These are phyloP conservation scores for Drosophila truncata DNA, from an alignment of 1,140 invertebrate species.

Conservation along the genomic window DNA sequence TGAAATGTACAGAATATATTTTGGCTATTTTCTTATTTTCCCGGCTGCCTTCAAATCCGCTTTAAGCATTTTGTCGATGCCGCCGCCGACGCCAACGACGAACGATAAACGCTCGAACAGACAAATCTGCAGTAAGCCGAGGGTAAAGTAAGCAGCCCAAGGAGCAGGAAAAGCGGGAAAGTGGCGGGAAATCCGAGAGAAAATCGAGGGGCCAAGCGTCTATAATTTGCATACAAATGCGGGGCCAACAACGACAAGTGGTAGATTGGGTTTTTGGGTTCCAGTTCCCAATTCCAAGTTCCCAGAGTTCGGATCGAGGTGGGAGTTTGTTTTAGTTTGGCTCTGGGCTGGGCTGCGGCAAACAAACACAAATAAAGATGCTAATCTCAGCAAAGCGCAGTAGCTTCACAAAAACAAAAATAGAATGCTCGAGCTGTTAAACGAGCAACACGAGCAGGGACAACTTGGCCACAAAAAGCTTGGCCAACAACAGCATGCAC, in stretches of 20 bases:
- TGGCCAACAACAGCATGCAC: slow-evolving; percentile 26
- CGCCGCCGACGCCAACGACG: slow-evolving; percentile 19
- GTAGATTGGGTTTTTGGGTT: slow-evolving; percentile 57
- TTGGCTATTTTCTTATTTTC: slow-evolving; percentile 14
- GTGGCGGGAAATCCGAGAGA: slow-evolving; percentile 35
- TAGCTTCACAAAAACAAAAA: slow-evolving; percentile 32
- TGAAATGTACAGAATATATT: slow-evolving; percentile 11
- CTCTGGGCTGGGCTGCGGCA: slow-evolving; percentile 61
- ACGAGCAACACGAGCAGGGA: slow-evolving; percentile 49
- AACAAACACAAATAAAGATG: slow-evolving; percentile 83
- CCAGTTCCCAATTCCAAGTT: slow-evolving; percentile 14
- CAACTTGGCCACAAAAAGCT: slow-evolving; percentile 48
- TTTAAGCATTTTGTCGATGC: slow-evolving; percentile 53
- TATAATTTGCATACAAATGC: slow-evolving; percentile 84
- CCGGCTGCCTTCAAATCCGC: slow-evolving; percentile 53
- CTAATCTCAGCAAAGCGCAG: slow-evolving; percentile 78
- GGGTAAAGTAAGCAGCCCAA: slow-evolving; percentile 45
- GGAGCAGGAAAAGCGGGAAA: slow-evolving; percentile 24
- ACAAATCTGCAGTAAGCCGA: slow-evolving; percentile 66
- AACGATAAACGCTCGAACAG: slow-evolving; percentile 75
- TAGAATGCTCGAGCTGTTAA: slow-evolving; percentile 61
- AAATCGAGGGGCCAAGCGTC: slow-evolving; percentile 68
- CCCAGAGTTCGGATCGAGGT: slow-evolving; percentile 13
- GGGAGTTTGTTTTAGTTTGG: slow-evolving; percentile 55
- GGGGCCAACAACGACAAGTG: slow-evolving; percentile 52